Percentiles rank a stretch among this genome's conserved stretches.
Evolutionary conservation across 2,113 vertebrate genomes (phyloP).

Genomic region (Motacilla alba): DNA sequence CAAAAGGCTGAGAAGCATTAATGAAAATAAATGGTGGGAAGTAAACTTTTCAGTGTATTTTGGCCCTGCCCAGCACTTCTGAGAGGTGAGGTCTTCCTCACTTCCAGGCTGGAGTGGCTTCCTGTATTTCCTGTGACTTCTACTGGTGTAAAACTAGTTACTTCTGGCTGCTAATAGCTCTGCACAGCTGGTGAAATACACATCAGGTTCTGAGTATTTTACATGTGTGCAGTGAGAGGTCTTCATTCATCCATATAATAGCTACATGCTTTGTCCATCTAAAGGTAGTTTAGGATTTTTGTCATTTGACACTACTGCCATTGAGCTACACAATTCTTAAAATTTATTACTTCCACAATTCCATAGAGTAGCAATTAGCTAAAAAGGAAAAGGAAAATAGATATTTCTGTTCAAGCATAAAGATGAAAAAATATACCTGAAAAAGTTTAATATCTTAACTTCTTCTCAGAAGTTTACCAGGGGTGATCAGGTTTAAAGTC

Average conservation of each 20-base stretch:
- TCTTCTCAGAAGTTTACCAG: background rate
- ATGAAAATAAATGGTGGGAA: background rate
- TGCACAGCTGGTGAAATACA: background rate
- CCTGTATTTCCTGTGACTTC: background rate
- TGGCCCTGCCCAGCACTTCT: background rate
- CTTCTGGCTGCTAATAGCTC: background rate
- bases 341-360: background rate
- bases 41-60: background rate
- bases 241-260: background rate
- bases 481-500: background rate
- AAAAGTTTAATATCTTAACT: background rate
- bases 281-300: background rate
- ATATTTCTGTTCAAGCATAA: background rate
- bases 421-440: background rate
- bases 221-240: background rate
- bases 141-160: background rate
- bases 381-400: background rate
- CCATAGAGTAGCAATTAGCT: background rate
- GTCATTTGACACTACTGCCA: background rate
- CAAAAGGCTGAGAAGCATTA: background rate
- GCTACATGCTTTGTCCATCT: background rate
- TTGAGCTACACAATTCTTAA: background rate
- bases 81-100: background rate
- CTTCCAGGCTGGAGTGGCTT: background rate
- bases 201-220: background rate